phyloP scores from a whole-genome alignment of 2,888 invertebrate genomes.

The Sarcophaga subvicina region DNA sequence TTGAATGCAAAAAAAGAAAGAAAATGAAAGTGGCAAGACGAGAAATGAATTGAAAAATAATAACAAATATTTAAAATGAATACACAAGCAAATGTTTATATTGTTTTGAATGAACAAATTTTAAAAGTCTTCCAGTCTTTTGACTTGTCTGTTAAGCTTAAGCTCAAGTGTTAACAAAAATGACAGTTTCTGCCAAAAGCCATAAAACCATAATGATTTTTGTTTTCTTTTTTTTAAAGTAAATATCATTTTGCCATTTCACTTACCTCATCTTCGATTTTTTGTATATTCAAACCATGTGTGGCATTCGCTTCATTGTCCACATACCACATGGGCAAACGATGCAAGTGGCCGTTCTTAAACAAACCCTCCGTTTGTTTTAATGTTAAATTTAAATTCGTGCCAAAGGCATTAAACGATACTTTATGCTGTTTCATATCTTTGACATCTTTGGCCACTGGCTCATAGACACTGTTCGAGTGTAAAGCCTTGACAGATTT shows the following conservation, averaged over 20 bases:
- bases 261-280: slow-evolving; percentile 83
- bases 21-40: slow-evolving; percentile 64
- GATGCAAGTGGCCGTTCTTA: slow-evolving; percentile 84
- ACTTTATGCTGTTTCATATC: slow-evolving; percentile 84
- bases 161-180: slow-evolving; percentile 2
- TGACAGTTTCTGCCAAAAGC: slow-evolving; percentile 34
- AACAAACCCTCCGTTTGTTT: slow-evolving; percentile 90
- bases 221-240: neutral
- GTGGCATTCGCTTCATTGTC: slow-evolving; percentile 89
- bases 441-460: slow-evolving; percentile 64
- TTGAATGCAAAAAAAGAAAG: slow-evolving; percentile 29
- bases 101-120: neutral
- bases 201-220: neutral
- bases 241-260: neutral
- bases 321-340: slow-evolving; percentile 90
- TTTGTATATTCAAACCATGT: slow-evolving; percentile 90
- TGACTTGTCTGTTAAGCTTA: neutral
- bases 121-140: neutral
- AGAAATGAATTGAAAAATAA: slow-evolving; percentile 52
- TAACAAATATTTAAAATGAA: neutral
- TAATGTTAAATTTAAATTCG: slow-evolving; percentile 88
- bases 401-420: slow-evolving; percentile 91
- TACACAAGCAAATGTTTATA: neutral
- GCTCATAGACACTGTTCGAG: slow-evolving; percentile 62
- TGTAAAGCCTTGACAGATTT: slow-evolving; percentile 67